Percentiles rank a stretch among this genome's conserved stretches.
Evolutionary conservation across 2,113 vertebrate species (phyloP).

Genomic region (Tenebrosternarchus preto): DNA sequence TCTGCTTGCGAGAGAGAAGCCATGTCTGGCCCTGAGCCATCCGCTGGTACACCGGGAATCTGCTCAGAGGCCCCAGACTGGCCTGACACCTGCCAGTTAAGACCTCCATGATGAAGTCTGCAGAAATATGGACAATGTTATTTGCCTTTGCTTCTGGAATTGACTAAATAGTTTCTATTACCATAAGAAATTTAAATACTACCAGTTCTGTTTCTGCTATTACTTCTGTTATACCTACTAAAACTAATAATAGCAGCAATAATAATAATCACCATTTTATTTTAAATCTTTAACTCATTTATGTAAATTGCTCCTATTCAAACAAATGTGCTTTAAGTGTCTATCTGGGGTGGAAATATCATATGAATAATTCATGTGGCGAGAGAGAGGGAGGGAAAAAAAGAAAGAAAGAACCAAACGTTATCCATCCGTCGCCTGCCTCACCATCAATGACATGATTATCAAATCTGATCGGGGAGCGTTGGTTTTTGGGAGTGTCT

Average conservation of each 20-base stretch:
- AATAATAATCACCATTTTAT: neutral
- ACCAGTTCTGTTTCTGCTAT: neutral
- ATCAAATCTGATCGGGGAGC: conserved; percentile 47
- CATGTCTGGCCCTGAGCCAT: conserved; percentile 65
- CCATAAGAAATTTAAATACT: neutral
- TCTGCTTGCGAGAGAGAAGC: conserved; percentile 56
- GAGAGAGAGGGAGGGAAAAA: no score
- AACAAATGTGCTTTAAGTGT: conserved; percentile 43
- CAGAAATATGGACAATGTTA: neutral
- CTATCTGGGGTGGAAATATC: conserved; percentile 25
- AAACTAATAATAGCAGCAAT: neutral
- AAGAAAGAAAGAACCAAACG: neutral
- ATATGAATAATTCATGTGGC: conserved; percentile 40
- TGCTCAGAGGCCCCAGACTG: conserved; percentile 30
- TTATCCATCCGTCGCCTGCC: conserved; percentile 18
- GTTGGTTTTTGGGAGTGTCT: conserved; percentile 45
- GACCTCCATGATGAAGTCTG: conserved; percentile 32
- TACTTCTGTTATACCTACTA: neutral
- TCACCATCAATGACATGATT: conserved; percentile 48
- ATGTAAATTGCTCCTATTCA: conserved; percentile 31
- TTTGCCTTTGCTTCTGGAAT: neutral
- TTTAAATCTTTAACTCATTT: conserved; percentile 10
- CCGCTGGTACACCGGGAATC: conserved; percentile 50
- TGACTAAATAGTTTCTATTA: neutral
- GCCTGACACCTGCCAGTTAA: conserved; percentile 27